phyloP scores from a whole-genome alignment of 2,113 vertebrate species.

The Paedocypris sp. region DNA sequence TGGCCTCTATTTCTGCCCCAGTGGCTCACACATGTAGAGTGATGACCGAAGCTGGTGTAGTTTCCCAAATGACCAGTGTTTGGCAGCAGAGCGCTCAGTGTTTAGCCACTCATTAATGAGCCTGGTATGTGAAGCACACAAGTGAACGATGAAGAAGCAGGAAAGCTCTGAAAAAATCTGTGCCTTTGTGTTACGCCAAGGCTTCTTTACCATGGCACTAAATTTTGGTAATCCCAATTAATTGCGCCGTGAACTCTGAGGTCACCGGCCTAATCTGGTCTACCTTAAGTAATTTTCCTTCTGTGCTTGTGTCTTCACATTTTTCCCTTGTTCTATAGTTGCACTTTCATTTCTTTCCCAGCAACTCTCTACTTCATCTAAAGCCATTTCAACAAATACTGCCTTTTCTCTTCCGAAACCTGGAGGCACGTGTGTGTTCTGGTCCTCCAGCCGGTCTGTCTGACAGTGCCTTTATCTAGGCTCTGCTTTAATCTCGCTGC shows the following conservation, averaged over 20 bases:
- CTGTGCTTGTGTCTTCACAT: too few relatives aligned
- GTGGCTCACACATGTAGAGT: background rate
- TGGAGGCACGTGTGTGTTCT: conserved; percentile 44
- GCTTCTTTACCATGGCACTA: too few relatives aligned
- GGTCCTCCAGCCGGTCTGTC: conserved; percentile 18
- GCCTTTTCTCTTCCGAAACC: conserved; percentile 38
- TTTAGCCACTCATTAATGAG: conserved; percentile 46
- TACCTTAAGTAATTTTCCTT: too few relatives aligned
- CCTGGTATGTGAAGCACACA: too few relatives aligned
- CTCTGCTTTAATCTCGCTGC: background rate
- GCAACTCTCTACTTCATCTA: background rate
- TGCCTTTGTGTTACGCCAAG: conserved; percentile 43
- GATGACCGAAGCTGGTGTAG: conserved; percentile 34
- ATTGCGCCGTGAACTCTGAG: too few relatives aligned
- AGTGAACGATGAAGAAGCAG: conserved; percentile 9
- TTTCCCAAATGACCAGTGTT: conserved; percentile 48
- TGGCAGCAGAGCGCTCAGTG: conserved; percentile 61
- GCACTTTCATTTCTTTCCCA: conserved; percentile 32
- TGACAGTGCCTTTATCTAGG: conserved; percentile 21
- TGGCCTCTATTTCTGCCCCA: conserved; percentile 23
- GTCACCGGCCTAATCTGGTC: too few relatives aligned
- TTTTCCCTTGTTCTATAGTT: too few relatives aligned
- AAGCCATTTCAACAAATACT: conserved; percentile 34
- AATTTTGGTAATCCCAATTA: too few relatives aligned
- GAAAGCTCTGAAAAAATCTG: conserved; percentile 52